Conservation (phyloP, 1,140 invertebrate genomes). For the Tyrophagus putrescentiae region DNA sequence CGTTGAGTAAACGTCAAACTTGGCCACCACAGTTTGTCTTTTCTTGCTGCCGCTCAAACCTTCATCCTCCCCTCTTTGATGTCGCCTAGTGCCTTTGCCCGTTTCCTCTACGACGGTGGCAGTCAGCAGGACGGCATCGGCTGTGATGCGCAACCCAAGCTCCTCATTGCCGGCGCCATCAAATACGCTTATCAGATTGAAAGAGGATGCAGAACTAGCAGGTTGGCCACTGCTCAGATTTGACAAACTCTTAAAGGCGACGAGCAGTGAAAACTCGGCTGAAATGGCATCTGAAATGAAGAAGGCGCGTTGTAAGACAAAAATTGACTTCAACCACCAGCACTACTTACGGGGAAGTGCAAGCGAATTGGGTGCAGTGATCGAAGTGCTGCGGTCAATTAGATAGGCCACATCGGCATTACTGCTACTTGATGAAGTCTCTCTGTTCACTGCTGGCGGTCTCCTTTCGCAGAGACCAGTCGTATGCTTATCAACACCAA, state of each 20-base stretch:
- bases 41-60: not conserved
- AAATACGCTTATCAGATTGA: not conserved
- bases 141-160: not conserved
- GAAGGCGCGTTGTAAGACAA: not conserved
- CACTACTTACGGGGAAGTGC: not conserved
- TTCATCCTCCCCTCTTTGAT: no score
- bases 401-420: constrained; percentile 13
- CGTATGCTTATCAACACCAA: not conserved
- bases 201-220: no score
- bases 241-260: not conserved
- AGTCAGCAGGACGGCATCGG: not conserved
- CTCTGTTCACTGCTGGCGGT: not conserved
- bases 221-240: not conserved
- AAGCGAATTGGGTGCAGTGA: not conserved
- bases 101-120: not conserved
- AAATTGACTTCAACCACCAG: not conserved
- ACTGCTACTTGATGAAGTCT: not conserved
- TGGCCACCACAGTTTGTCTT: constrained; percentile 13
- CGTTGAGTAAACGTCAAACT: constrained; percentile 39
- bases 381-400: not conserved
- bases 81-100: no score
- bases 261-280: not conserved
- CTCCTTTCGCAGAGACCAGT: not conserved
- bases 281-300: constrained; percentile 7
- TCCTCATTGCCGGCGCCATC: not conserved